These are phyloP conservation scores for Morphnarchus princeps DNA, from an alignment of 2,113 vertebrate species.

Conservation along the genomic window DNA sequence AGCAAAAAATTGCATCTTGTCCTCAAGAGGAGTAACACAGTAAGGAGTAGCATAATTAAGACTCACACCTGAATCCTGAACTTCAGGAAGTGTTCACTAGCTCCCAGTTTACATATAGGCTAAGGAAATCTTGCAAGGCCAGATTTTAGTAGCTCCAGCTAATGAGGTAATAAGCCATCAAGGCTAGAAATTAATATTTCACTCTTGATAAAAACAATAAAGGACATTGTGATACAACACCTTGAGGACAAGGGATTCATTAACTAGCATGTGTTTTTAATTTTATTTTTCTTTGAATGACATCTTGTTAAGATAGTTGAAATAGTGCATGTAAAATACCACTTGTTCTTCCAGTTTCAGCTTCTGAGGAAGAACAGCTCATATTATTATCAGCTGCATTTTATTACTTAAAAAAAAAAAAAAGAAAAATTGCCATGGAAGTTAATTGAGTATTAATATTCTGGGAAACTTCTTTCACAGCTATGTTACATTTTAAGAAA, in stretches of 20 bases:
- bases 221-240: neutral
- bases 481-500: neutral
- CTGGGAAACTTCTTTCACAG: neutral
- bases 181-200: neutral
- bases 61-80: neutral
- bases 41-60: neutral
- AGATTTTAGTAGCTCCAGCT: neutral
- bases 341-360: neutral
- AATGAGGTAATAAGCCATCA: neutral
- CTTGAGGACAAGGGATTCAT: neutral
- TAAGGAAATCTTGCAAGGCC: neutral
- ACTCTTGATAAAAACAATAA: neutral
- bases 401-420: neutral
- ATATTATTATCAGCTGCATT: neutral
- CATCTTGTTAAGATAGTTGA: neutral
- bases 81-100: neutral
- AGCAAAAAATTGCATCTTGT: neutral
- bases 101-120: neutral
- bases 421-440: neutral
- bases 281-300: neutral
- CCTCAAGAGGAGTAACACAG: neutral
- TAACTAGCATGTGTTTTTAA: too few relatives aligned
- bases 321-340: neutral
- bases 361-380: neutral
- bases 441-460: neutral